Base-by-base conservation (phyloP, 2,113 vertebrate species). In the Leptocoma aspasia region DNA sequence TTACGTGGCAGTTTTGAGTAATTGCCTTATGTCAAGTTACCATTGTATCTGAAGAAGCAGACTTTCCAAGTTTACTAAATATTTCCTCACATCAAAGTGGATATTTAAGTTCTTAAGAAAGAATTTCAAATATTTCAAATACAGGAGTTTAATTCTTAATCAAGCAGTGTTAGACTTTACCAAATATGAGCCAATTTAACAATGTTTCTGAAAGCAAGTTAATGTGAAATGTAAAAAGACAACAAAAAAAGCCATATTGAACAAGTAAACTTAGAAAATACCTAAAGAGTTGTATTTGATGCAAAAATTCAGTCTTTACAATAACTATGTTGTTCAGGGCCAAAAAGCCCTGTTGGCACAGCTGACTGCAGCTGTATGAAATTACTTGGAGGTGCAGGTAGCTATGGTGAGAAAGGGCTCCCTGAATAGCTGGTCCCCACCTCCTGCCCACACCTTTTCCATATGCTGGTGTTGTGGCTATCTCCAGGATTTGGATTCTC, bases 311-410 rank as follows among this genome's bases (percentile, higher is more conserved):
- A 86, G 15, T 33, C n/a, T 90, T 90, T 82, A 11, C 27, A 68
- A 24, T 64, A 44, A 45, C 3, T 22, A 3, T n/a, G 22, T 53
- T 0, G 0, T 44, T 37, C 6, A 24, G 13, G 27, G 45, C 12
- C 15, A 33, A 44, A 73, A 78, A 65, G 11, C 6, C 35, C 24
- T 16, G 5, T 15, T 3, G 1, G 35, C 50, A 54, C 28, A 65
- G 45, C 45, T 64, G 30, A 22, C 17, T 44, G 59, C 15, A 47
- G 20, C 24, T 11, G 2, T 12, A 37, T 28, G 44, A 50, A 59
- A 22, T 37, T 27, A 11, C 13, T 44, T 66, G 41, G 44, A 45
- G 39, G 4, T 64, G 30, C 33, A 77, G 33, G 35, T 21, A 50
- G 15, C 12, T 9, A 0, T 30, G 39, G 22, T 50, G 26, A 59